Percentiles rank a stretch among this genome's conserved stretches.
These are phyloP conservation scores for Xiphorhynchus elegans DNA, from an alignment of 2,113 vertebrate genomes.

Conservation along the genomic window DNA sequence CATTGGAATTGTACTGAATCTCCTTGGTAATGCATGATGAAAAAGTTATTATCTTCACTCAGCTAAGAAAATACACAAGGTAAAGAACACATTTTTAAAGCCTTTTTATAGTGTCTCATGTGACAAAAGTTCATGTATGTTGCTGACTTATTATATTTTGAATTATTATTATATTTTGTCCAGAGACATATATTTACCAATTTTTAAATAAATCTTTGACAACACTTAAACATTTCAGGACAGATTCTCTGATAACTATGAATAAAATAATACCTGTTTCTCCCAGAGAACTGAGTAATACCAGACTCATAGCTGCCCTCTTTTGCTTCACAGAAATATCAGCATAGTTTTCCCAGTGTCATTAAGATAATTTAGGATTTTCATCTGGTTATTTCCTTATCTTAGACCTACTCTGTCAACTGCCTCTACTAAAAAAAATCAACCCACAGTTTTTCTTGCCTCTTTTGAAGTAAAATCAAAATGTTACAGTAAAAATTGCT, in stretches of 20 bases:
- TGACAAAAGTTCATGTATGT: background rate
- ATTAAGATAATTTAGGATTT: background rate
- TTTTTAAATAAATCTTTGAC: background rate
- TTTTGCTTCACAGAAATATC: background rate
- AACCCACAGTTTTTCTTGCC: background rate
- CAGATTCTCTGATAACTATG: background rate
- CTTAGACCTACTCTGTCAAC: background rate
- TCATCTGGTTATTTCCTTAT: background rate
- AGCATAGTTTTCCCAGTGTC: background rate
- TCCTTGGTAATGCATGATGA: conserved; percentile 66
- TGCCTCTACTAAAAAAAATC: background rate
- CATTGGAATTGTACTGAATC: conserved; percentile 62
- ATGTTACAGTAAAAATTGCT: background rate
- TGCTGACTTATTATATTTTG: background rate
- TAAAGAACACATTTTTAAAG: background rate
- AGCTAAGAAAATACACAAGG: conserved; percentile 34
- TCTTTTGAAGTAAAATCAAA: background rate
- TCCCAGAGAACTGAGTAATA: background rate
- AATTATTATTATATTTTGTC: background rate
- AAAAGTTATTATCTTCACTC: conserved; percentile 46
- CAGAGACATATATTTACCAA: background rate
- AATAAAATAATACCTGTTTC: background rate
- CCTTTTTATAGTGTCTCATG: background rate
- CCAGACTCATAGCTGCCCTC: background rate
- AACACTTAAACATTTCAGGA: background rate